Percentiles rank a stretch among this genome's conserved stretches.
phyloP scores from a whole-genome alignment of 2,113 vertebrate genomes.

The Burhinus bistriatus region DNA sequence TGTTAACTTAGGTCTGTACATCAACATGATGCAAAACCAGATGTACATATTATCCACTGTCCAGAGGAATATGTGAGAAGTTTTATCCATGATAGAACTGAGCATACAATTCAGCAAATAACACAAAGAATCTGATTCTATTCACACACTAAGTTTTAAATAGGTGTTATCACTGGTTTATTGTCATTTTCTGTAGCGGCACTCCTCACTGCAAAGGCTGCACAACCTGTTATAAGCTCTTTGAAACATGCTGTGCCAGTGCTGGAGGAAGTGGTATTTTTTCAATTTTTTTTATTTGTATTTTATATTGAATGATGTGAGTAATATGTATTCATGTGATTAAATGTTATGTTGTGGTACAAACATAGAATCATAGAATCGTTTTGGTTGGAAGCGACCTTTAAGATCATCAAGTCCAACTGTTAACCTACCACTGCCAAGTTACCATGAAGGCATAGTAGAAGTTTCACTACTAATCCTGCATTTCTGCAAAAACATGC shows the following conservation, averaged over 20 bases:
- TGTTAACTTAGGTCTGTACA: neutral
- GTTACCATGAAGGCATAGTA: neutral
- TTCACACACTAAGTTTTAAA: neutral
- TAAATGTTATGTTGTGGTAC: neutral
- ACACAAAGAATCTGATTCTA: neutral
- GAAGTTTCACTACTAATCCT: neutral
- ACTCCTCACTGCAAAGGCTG: neutral
- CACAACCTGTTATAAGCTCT: neutral
- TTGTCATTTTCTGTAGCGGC: neutral
- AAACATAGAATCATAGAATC: neutral
- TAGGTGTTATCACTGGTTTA: neutral
- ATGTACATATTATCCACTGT: neutral
- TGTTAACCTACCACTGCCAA: too few relatives aligned
- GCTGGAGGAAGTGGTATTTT: neutral
- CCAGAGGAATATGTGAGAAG: neutral
- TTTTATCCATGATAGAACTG: neutral
- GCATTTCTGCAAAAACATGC: neutral
- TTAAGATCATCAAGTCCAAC: too few relatives aligned
- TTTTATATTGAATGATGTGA: neutral
- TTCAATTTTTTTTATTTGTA: neutral
- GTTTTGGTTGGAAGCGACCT: too few relatives aligned
- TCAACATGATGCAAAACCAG: neutral
- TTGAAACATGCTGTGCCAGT: neutral
- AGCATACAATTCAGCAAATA: neutral
- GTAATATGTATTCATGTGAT: neutral